Evolutionary conservation across 2,113 vertebrate genomes (phyloP).

Genomic region (Gymnogyps californianus): DNA sequence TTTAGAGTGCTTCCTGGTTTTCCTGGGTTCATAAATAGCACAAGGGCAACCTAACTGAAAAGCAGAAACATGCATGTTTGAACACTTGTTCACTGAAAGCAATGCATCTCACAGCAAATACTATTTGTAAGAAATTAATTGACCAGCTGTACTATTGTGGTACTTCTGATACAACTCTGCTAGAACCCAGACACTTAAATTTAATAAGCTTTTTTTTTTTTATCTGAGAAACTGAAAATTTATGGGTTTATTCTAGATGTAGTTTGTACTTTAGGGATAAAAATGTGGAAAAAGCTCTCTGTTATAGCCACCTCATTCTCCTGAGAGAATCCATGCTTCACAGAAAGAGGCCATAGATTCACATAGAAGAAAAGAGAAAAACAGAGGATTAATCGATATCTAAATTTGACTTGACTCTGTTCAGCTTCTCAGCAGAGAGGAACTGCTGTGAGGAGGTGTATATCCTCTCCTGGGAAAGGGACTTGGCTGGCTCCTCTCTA

Average conservation of each 20-base stretch:
- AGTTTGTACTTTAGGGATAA: not conserved
- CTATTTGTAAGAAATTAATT: not conserved
- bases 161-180: not conserved
- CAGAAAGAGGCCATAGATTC: not conserved
- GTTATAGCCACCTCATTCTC: not conserved
- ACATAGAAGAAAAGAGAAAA: not conserved
- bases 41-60: not conserved
- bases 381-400: slow-evolving; percentile 24
- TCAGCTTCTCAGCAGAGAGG: not conserved
- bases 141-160: not conserved
- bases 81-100: not conserved
- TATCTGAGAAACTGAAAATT: not conserved
- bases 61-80: not conserved
- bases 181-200: not conserved
- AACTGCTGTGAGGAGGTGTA: not conserved
- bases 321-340: not conserved
- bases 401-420: not conserved
- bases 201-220: not conserved
- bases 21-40: not conserved
- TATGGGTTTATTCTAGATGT: not conserved
- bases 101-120: not conserved
- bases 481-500: slow-evolving; percentile 24
- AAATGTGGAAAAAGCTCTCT: not conserved
- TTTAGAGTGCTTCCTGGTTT: not conserved
- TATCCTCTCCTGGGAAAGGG: not conserved